phyloP scores from a whole-genome alignment of 2,797 vertebrate genomes.

The Xiphophorus birchmanni region DNA sequence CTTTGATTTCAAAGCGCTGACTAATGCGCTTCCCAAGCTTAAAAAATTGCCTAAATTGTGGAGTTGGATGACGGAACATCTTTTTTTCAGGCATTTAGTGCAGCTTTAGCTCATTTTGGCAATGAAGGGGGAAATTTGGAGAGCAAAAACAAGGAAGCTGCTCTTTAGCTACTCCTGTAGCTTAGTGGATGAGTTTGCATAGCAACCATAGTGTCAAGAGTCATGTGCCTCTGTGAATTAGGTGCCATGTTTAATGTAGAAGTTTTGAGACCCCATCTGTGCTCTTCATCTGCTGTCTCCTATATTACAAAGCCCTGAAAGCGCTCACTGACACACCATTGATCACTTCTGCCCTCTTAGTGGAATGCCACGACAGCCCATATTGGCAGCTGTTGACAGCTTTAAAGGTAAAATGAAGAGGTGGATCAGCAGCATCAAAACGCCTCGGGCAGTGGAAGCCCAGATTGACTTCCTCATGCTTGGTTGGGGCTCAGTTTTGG shows the following conservation, averaged over 20 bases:
- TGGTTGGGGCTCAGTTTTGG: constrained; percentile 53
- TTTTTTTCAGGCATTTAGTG: neutral
- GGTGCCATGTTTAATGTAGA: constrained; percentile 19
- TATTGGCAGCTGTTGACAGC: constrained; percentile 67
- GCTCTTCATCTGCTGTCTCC: constrained; percentile 41
- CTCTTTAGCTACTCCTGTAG: neutral
- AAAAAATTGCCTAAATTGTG: neutral
- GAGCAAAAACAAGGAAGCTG: neutral
- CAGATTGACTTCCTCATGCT: constrained; percentile 48
- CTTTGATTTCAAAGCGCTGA: neutral
- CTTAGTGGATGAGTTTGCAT: neutral
- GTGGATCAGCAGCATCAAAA: constrained; percentile 58
- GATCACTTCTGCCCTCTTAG: constrained; percentile 61
- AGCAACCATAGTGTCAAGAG: neutral
- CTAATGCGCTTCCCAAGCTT: neutral
- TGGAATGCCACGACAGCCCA: constrained; percentile 55
- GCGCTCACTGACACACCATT: constrained; percentile 62
- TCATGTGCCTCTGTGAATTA: constrained; percentile 15
- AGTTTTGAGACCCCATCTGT: constrained; percentile 20
- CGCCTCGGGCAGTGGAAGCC: constrained; percentile 43
- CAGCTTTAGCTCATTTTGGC: neutral
- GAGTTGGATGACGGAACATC: neutral
- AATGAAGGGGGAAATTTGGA: neutral
- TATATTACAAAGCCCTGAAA: constrained; percentile 45
- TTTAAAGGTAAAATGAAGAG: constrained; percentile 68